Base-by-base conservation (phyloP, 2,113 vertebrate genomes). In the Cryptotis parvus region DNA sequence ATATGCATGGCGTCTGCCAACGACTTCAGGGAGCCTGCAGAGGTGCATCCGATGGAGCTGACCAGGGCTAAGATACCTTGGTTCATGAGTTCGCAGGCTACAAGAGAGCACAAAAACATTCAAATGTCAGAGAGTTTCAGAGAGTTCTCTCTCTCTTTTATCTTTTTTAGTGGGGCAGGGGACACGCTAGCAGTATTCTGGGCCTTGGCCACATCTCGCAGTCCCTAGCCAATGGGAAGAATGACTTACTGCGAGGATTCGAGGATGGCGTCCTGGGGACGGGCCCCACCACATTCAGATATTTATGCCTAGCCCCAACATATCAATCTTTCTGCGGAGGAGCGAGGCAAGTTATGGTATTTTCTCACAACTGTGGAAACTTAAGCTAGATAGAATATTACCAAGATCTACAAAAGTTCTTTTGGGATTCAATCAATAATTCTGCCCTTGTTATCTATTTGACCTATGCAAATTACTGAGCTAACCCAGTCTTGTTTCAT, bases 61-160 rank as follows among this genome's bases (percentile, higher is more conserved):
- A 99, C 99, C 37, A 99, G 98, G 68, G 99, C 99, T 96, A 99
- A 96, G 97, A 99, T 99, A 75, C 99, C 99, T 90, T 99, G 99
- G 97, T 99, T 99, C 99, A 99, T 99, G 95, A 99, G 98, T 97
- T 99, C 99, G 88, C 99, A 99, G 58, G 99, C 99, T 99, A 97
- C 3, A 98, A 96, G 91, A 84, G 95, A 98, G 63, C 72, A 97
- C 55, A 98, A 70, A 0, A 0, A 94, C 10, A 89, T 0, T 3
- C 0, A 6, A 66, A 61, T 39, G 93, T 95, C 91, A 96, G 35
- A 73, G 14, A 0, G 0, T 10, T 89, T 84, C 29, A 33, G 11
- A 65, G 69, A 1, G 63, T 93, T 22, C 27, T 27, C 27, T 65
- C 26, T 29, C 63, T 31, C 63, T 52, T 16, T 52, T n/a, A 16